phyloP scores from a whole-genome alignment of 2,888 invertebrate genomes.

The Platynereis dumerilii region DNA sequence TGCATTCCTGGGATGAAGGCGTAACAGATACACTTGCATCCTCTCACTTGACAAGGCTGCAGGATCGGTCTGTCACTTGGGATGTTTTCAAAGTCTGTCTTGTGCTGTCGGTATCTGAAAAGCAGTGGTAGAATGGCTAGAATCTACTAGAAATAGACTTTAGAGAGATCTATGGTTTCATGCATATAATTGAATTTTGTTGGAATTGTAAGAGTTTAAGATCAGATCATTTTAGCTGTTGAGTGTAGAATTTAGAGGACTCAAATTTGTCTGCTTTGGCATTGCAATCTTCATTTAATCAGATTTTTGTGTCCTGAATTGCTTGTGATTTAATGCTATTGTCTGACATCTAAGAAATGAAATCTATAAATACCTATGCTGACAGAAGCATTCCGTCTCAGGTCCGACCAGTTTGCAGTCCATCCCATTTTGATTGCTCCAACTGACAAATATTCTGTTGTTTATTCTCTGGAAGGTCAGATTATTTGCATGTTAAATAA shows the following conservation, averaged over 20 bases:
- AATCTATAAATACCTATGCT: conserved; percentile 50
- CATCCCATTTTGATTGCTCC: conserved; percentile 55
- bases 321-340: too few relatives aligned
- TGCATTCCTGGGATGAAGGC: conserved; percentile 35
- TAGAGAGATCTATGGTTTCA: too few relatives aligned
- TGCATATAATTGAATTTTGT: too few relatives aligned
- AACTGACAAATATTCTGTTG: conserved; percentile 57
- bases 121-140: neutral
- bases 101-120: conserved; percentile 58
- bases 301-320: too few relatives aligned
- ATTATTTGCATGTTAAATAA: too few relatives aligned
- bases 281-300: too few relatives aligned
- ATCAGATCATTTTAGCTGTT: too few relatives aligned
- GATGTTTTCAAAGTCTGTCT: conserved; percentile 58
- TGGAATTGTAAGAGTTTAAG: too few relatives aligned
- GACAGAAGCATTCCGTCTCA: conserved; percentile 60
- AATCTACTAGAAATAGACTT: neutral
- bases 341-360: too few relatives aligned
- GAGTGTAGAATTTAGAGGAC: too few relatives aligned
- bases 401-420: conserved; percentile 63
- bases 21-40: conserved; percentile 36
- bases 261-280: too few relatives aligned
- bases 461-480: conserved; percentile 50
- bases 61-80: conserved; percentile 47
- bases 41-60: conserved; percentile 36